Percentiles rank a stretch among this genome's conserved stretches.
These are phyloP conservation scores for Bryconaethiops microstoma DNA, from an alignment of 2,797 vertebrate species.

Conservation along the genomic window DNA sequence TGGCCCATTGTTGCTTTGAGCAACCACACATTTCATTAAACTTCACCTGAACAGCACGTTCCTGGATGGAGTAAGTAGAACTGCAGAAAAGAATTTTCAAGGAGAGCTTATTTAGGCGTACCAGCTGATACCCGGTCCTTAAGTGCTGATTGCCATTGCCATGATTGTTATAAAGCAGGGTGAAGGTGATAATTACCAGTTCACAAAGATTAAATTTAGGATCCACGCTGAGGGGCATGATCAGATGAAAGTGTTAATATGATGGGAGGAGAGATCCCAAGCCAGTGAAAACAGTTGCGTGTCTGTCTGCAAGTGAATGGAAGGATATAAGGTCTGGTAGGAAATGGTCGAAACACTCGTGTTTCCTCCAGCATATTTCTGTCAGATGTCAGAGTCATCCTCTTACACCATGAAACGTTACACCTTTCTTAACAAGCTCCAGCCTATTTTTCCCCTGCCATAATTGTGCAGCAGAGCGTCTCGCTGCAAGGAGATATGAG, in stretches of 20 bases:
- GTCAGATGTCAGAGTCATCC: constrained; percentile 62
- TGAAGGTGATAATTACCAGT: constrained; percentile 17
- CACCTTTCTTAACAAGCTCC: constrained; percentile 57
- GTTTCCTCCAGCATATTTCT: constrained; percentile 60
- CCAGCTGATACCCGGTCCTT: neutral
- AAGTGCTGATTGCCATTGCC: neutral
- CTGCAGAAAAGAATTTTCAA: neutral
- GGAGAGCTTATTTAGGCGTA: neutral
- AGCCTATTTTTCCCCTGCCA: constrained; percentile 43
- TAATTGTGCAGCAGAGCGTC: constrained; percentile 70
- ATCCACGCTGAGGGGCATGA: neutral
- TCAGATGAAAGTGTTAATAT: constrained; percentile 6
- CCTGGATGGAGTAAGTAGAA: neutral
- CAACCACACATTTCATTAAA: constrained; percentile 9
- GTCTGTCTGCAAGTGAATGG: constrained; percentile 22
- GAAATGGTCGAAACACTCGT: constrained; percentile 60
- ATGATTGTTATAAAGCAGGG: neutral
- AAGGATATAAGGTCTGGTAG: constrained; percentile 28
- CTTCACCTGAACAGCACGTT: neutral
- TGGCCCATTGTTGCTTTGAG: neutral
- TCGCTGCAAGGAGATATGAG: constrained; percentile 60
- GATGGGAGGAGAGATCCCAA: neutral
- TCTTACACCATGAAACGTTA: constrained; percentile 58
- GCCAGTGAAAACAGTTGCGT: constrained; percentile 31
- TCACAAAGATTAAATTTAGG: neutral